A percentile compares a stretch with the other conserved stretches of the same genome.
Evolutionary conservation across 2,113 vertebrate genomes (phyloP).

Genomic region (Pungitius pungitius): DNA sequence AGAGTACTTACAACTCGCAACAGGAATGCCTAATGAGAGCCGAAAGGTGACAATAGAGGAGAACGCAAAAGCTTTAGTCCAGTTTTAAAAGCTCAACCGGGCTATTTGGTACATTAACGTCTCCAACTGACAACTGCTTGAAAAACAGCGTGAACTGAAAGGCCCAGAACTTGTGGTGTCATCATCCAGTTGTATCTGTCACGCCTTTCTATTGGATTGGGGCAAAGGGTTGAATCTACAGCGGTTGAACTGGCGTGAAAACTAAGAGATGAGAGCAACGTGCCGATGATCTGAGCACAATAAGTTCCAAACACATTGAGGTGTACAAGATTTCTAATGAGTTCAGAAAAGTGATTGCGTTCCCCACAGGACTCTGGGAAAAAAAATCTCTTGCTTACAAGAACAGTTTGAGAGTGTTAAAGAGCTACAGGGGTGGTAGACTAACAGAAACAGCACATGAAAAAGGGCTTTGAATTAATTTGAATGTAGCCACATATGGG

Average conservation of each 20-base stretch:
- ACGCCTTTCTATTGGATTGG: slow-evolving; percentile 22
- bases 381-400: too few species aligned
- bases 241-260: slow-evolving; percentile 8
- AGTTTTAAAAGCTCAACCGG: slow-evolving; percentile 34
- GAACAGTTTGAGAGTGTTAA: slow-evolving; percentile 42
- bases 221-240: slow-evolving; percentile 15
- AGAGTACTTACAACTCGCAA: slow-evolving; percentile 48
- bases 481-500: slow-evolving; percentile 26
- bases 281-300: slow-evolving; percentile 7
- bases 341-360: slow-evolving; percentile 8
- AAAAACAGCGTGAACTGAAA: slow-evolving; percentile 17
- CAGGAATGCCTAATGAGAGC: slow-evolving; percentile 52
- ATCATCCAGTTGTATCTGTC: slow-evolving; percentile 7
- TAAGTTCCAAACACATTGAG: slow-evolving; percentile 9
- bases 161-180: slow-evolving; percentile 10
- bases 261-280: slow-evolving; percentile 1
- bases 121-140: slow-evolving; percentile 1
- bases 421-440: slow-evolving; percentile 33
- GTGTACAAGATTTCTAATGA: slow-evolving; percentile 27
- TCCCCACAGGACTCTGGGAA: slow-evolving; percentile 27
- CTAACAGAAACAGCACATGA: slow-evolving; percentile 42
- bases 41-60: slow-evolving; percentile 54
- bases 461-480: slow-evolving; percentile 61
- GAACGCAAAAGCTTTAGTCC: slow-evolving; percentile 23
- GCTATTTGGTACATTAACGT: slow-evolving; percentile 21